Base-by-base conservation (phyloP, 2,888 invertebrate species). In the Chorisops tibialis region DNA sequence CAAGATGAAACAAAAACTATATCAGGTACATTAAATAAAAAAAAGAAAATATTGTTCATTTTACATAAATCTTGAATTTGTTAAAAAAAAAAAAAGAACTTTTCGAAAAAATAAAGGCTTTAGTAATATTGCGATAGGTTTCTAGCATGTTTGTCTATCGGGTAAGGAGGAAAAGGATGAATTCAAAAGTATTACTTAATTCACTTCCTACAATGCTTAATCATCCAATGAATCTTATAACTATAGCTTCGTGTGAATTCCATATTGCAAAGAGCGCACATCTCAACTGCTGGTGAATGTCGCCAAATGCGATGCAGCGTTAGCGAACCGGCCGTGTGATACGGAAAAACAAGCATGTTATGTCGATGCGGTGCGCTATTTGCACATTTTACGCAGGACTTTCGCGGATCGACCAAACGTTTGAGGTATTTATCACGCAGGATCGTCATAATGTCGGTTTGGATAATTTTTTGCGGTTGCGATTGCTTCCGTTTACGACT, bases 241-340 rank as follows among this genome's bases (percentile, higher is more conserved):
- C 74, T 76, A 68, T 74, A 74, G 54, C 68, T 69, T 59, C 70
- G 69, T 65, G 68, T 69, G 64, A 77, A 77, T 59, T 67, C 65
- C 62, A 67, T 67, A 35, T 68, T 68, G 66, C 77, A 77, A 60
- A 69, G 68, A 24, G 62, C 60, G 41, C 77, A 77, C 24, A 68
- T 63, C 35, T 45, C 66, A 61, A 4, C 43, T 48, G 47, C 48
- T 16, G 22, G 24, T 14, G 70, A 64, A 68, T 84, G 83, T 62
- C 79, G 77, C 83, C 83, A 84, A 21, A 79, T 67, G 12, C 74
- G 74, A 72, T 84, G 83, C 61, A 83, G 69, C 1, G 78, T 71
- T 61, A 83, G 70, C 1, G 81, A 80, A 45, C 77, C 77, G 37
- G 73, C 75, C 3, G 79, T 81, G 65, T 81, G 81, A 67, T 81